Base-by-base conservation (phyloP, 1,140 invertebrate species). In the Drosophila mayri region DNA sequence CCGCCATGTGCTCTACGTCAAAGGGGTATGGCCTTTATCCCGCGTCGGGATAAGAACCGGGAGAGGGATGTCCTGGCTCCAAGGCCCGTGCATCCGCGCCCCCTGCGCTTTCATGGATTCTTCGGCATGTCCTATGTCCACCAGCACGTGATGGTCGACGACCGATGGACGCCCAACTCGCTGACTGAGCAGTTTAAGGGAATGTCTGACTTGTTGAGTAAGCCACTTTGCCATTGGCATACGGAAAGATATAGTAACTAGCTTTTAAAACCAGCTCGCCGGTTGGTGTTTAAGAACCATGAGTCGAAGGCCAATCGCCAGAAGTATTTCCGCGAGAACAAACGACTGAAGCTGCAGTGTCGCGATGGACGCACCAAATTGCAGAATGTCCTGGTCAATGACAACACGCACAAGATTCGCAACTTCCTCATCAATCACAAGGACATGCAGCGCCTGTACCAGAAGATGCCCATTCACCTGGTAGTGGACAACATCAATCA, bases 401-500 rank as follows among this genome's bases (percentile, higher is more conserved):
- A 92, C 43, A 91, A 85, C 50, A 77, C 76, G 2, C 76, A 81
- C 20, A 79, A 72, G 44, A 92, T 92, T 28, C 72, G 81, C 14
- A 92, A 92, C 55, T 78, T 78, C 16, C 66, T 93, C 3, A 83
- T 79, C 20, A 86, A 92, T 38, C 82, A 92, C 55, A 91, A 78
- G 61, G 84, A 91, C 10, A 86, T 92, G 81, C 88, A 92, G 58
- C 79, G 91, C 1, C 40, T 92, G 0, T 93, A 93, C 55, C 76
- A 91, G 38, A 80, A 81, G 32, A 93, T 92, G 92, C 92, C 92
- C 22, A 78, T 91, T 41, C 72, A 92, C 32, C 37, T 79, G 43
- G 84, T 93, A 11, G 84, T 87, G 18, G 92, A 93, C 28, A 92
- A 92, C 22, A 91, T 92, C 4, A 92, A 93, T 78, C 88, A 92